Evolutionary conservation across 2,797 vertebrate genomes (phyloP), one percentile per base, ranked within the genome.

Genomic region (Anguilla pacifica): DNA sequence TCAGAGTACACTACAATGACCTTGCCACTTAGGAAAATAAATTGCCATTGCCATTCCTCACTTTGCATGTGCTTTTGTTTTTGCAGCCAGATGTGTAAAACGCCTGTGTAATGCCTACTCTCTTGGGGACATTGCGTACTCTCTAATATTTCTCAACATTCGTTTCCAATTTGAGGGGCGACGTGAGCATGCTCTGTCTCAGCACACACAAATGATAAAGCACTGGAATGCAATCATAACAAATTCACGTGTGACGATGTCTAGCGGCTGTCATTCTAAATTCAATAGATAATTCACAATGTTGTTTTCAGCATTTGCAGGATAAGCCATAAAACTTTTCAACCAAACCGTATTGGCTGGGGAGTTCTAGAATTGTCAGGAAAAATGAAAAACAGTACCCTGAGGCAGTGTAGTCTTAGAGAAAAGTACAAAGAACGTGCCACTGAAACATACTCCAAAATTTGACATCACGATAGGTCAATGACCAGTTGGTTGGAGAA

Each of bases 11-110:
- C 88, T 88, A 89, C 84, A 91, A 83, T 70, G 89, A 89, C 90
- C 87, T 90, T 86, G 92, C 15, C 39, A 39, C 89, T 39, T 88
- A 85, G 10, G 88, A 90, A 88, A 93, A 93, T 93, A 90, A 88
- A 28, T 0, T 15, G 43, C 43, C 15, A 53, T 57, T 89, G 91
- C 89, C 90, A 90, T 53, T 64, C 81, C 0, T 77, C 90, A 88
- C 67, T 43, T 84, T 87, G 82, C 86, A 89, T 88, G 92, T 91
- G 86, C 79, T 88, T 86, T 89, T 49, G 85, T 84, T 87, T 84
- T 85, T 88, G 28, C 79, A 64, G 86, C 86, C 90, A 92, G 89
- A 92, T 93, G 91, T 91, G 90, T 89, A 83, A 87, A 35, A 85
- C 2, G 6, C 64, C 51, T 2, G 13, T 13, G 28, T 61, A 28